Evolutionary conservation across 2,113 vertebrate genomes (phyloP).

Genomic region (Oreotragus oreotragus): DNA sequence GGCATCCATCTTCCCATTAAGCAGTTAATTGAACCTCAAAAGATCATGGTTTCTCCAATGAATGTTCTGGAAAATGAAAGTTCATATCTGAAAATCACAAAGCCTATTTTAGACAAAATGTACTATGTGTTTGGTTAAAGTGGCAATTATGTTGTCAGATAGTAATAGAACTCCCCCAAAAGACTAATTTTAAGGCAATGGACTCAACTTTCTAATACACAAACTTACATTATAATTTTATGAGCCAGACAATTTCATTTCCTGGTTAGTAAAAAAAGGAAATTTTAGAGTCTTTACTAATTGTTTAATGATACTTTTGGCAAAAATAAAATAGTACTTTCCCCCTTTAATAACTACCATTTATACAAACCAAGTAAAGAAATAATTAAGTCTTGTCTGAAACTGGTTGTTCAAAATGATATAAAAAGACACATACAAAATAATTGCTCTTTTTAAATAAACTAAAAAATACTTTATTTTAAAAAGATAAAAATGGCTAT

Average conservation of each 20-base stretch:
- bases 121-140: neutral
- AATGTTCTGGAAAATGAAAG: neutral
- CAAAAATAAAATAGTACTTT: constrained; percentile 10
- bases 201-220: constrained; percentile 35
- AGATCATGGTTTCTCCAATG: neutral
- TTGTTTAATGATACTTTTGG: constrained; percentile 7
- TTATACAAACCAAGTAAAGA: neutral
- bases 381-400: neutral
- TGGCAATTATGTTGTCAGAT: constrained; percentile 48
- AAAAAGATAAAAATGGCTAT: neutral
- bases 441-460: neutral
- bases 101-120: neutral
- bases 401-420: neutral
- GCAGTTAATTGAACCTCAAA: neutral
- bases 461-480: neutral
- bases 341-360: neutral
- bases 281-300: constrained; percentile 46
- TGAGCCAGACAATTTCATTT: constrained; percentile 35
- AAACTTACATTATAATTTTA: constrained; percentile 38
- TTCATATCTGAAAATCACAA: constrained; percentile 9
- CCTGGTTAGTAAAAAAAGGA: neutral
- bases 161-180: neutral
- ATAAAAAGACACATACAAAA: neutral
- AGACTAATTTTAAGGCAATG: constrained; percentile 23
- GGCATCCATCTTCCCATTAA: neutral